phyloP scores from a whole-genome alignment of 2,888 invertebrate genomes.

The Cabera pusaria region DNA sequence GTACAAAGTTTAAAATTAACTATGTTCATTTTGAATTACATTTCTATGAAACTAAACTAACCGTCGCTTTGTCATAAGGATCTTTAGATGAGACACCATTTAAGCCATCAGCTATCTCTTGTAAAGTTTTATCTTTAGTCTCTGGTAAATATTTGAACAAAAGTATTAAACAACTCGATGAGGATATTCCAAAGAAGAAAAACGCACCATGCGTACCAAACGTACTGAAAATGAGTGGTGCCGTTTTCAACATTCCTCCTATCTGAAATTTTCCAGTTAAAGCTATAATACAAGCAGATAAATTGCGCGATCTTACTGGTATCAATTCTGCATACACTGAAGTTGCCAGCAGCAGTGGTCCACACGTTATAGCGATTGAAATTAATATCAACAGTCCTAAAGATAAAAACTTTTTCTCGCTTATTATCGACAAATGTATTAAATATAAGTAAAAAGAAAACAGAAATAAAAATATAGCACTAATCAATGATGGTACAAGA shows the following conservation, averaged over 20 bases:
- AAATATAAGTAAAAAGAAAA: slow-evolving; percentile 42
- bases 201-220: slow-evolving; percentile 41
- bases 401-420: slow-evolving; percentile 37
- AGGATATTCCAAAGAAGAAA: slow-evolving; percentile 35
- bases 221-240: slow-evolving; percentile 38
- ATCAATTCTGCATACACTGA: slow-evolving; percentile 41
- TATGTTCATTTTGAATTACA: no score
- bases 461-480: slow-evolving; percentile 33
- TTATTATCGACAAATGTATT: slow-evolving; percentile 28
- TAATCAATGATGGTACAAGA: slow-evolving; percentile 32
- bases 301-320: slow-evolving; percentile 38
- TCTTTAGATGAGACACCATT: no score
- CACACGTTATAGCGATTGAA: slow-evolving; percentile 43
- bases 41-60: no score
- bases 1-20: no score
- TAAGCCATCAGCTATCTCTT: slow-evolving; percentile 40
- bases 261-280: slow-evolving; percentile 12
- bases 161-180: slow-evolving; percentile 20
- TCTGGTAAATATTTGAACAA: slow-evolving; percentile 48
- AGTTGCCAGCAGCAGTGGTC: slow-evolving; percentile 38
- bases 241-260: slow-evolving; percentile 34
- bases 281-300: slow-evolving; percentile 30
- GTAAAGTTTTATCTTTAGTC: slow-evolving; percentile 51
- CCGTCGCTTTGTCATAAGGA: no score
- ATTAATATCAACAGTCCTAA: slow-evolving; percentile 35